phyloP scores from a whole-genome alignment of 2,113 vertebrate genomes.

The Aythya baeri region DNA sequence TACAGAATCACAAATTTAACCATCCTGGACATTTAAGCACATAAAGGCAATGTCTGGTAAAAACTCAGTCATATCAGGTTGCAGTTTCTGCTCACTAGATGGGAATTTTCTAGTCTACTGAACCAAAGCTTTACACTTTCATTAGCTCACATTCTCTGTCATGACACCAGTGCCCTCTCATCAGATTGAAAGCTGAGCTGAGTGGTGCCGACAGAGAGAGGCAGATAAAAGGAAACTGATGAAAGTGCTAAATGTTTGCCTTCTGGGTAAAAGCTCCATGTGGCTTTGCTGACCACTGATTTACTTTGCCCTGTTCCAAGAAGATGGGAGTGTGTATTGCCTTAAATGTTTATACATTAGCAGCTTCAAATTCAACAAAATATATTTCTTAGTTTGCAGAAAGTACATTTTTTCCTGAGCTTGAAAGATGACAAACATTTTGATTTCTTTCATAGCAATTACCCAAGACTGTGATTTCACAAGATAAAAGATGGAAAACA shows the following conservation, averaged over 20 bases:
- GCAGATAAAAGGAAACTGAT: slow-evolving; percentile 43
- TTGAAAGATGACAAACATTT: background rate
- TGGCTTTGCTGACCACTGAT: background rate
- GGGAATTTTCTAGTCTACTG: slow-evolving; percentile 86
- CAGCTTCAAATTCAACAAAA: background rate
- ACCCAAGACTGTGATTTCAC: background rate
- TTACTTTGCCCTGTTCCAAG: background rate
- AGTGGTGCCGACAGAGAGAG: slow-evolving; percentile 67
- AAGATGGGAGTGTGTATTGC: background rate
- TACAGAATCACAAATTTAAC: background rate
- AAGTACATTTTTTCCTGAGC: background rate
- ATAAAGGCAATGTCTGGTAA: background rate
- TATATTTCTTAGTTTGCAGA: background rate
- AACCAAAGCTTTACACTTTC: slow-evolving; percentile 85
- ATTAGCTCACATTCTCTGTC: slow-evolving; percentile 87
- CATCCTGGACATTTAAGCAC: background rate
- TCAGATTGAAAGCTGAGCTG: slow-evolving; percentile 54
- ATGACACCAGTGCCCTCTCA: slow-evolving; percentile 80
- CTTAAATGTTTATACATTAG: background rate
- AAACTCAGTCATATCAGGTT: slow-evolving; percentile 81
- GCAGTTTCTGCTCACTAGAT: slow-evolving; percentile 79
- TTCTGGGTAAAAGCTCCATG: slow-evolving; percentile 16
- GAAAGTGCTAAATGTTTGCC: slow-evolving; percentile 35
- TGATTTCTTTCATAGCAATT: background rate
- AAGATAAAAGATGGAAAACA: background rate